phyloP scores from a whole-genome alignment of 2,888 invertebrate species.

The Lepidonotus clava region DNA sequence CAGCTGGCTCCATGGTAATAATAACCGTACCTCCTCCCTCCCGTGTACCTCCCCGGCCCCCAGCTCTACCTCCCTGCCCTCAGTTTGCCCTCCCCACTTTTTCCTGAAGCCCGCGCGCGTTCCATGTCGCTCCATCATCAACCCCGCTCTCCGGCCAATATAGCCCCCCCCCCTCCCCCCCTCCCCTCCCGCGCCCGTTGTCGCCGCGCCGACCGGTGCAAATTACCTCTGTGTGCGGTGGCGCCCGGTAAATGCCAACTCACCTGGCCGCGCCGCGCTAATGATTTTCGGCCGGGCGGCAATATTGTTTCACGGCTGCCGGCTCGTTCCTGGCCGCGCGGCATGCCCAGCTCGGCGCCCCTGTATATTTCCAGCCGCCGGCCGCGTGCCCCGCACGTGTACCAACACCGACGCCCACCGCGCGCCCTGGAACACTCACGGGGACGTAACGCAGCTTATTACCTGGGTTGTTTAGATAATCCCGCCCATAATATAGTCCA shows the following conservation, averaged over 20 bases:
- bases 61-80: background rate
- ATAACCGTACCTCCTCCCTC: background rate
- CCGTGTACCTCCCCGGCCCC: background rate
- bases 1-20: background rate
- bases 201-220: background rate
- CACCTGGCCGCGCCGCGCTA: background rate
- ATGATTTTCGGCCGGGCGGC: background rate
- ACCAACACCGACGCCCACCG: no score
- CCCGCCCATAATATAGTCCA: no score
- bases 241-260: background rate
- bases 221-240: constrained; percentile 3
- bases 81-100: background rate
- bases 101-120: background rate
- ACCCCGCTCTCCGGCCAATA: background rate
- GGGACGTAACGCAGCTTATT: no score
- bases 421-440: no score
- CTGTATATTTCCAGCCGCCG: no score
- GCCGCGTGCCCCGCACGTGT: no score
- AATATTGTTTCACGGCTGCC: constrained; percentile 31
- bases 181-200: background rate
- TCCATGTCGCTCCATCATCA: background rate
- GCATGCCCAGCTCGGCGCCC: no score
- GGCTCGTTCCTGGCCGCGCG: no score
- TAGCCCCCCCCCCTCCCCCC: background rate
- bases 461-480: no score